phyloP scores from a whole-genome alignment of 2,113 vertebrate species.

The Carassius carassius region DNA sequence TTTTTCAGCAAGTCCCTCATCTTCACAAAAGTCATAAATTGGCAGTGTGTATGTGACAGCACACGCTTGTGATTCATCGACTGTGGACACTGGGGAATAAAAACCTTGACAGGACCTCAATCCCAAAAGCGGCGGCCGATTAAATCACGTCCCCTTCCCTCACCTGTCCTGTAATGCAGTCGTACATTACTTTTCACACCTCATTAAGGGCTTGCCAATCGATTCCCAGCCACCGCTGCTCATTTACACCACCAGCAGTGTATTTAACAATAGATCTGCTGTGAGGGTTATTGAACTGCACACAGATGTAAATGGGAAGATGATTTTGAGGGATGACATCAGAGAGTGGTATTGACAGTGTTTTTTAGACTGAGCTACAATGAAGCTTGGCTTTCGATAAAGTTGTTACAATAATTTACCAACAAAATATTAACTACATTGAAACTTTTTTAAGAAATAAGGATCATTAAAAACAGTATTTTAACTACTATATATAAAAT shows the following conservation, averaged over 20 bases:
- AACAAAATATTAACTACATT: no score
- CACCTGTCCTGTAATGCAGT: slow-evolving; percentile 55
- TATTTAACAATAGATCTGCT: background rate
- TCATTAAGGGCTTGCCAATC: slow-evolving; percentile 62
- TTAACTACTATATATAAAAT: no score
- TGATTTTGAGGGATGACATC: background rate
- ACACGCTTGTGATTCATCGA: slow-evolving; percentile 53
- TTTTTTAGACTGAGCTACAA: no score
- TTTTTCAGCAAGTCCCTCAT: slow-evolving; percentile 39
- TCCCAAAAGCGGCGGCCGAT: slow-evolving; percentile 17
- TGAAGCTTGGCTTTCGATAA: no score
- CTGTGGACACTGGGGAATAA: slow-evolving; percentile 21
- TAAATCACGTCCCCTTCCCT: background rate
- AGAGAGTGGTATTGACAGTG: background rate
- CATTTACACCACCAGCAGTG: slow-evolving; percentile 5
- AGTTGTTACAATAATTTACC: no score
- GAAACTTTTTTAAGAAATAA: no score
- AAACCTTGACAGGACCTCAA: slow-evolving; percentile 44
- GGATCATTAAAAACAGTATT: no score
- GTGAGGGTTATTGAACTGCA: background rate
- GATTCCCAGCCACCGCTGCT: slow-evolving; percentile 56
- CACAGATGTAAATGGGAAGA: background rate
- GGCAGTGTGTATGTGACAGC: background rate
- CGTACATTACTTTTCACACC: slow-evolving; percentile 70
- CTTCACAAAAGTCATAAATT: slow-evolving; percentile 46